Evolutionary conservation across 1,140 invertebrate genomes (phyloP).

Genomic region (Bombus difficillimus): DNA sequence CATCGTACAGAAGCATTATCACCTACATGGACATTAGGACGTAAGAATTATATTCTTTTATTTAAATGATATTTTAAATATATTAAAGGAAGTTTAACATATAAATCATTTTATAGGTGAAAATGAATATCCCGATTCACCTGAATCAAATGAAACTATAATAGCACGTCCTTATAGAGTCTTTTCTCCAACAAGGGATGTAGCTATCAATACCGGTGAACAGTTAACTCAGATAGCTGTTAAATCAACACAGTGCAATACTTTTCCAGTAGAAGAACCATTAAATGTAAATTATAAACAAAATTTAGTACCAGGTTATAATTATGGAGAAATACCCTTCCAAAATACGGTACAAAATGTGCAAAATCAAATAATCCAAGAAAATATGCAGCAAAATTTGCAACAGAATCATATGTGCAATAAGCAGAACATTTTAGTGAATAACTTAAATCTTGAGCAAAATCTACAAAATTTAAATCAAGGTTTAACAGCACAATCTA

Average conservation of each 20-base stretch:
- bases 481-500: slow-evolving; percentile 28
- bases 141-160: slow-evolving; percentile 81
- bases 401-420: slow-evolving; percentile 76
- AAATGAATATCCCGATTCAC: slow-evolving; percentile 81
- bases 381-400: slow-evolving; percentile 80
- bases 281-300: slow-evolving; percentile 40
- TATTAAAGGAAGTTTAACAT: slow-evolving; percentile 1
- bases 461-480: slow-evolving; percentile 70
- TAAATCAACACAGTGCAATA: slow-evolving; percentile 60
- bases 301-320: slow-evolving; percentile 30
- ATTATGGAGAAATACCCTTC: slow-evolving; percentile 72
- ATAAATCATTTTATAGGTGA: slow-evolving; percentile 71
- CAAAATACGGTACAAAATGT: slow-evolving; percentile 81
- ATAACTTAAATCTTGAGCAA: slow-evolving; percentile 70
- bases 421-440: slow-evolving; percentile 68
- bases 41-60: slow-evolving; percentile 60
- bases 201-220: slow-evolving; percentile 62
- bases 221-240: slow-evolving; percentile 50
- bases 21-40: slow-evolving; percentile 74
- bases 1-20: slow-evolving; percentile 77
- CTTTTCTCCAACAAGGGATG: slow-evolving; percentile 78
- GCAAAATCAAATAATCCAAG: slow-evolving; percentile 81
- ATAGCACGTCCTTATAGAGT: slow-evolving; percentile 76
- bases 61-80: slow-evolving; percentile 11
- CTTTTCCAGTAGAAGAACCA: slow-evolving; percentile 40